Evolutionary conservation across 1,140 invertebrate species (phyloP).

Genomic region (Oreohelix idahoensis): DNA sequence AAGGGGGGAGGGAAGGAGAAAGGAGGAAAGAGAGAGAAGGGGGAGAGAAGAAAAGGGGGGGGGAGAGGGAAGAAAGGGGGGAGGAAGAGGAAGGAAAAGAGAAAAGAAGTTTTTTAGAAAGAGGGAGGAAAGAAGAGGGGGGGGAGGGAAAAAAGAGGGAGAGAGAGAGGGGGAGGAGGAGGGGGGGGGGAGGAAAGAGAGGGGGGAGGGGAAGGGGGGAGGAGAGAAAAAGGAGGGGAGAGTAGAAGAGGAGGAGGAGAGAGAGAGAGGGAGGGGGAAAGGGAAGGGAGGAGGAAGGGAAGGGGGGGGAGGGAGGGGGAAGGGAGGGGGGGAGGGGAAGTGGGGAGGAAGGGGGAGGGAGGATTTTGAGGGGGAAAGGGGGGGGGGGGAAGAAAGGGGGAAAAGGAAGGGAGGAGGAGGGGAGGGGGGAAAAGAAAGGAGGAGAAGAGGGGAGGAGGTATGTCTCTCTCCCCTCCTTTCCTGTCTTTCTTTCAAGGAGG

Average conservation of each 20-base stretch:
- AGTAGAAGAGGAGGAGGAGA: not conserved
- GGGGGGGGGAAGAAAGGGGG: no score
- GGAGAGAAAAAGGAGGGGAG: not conserved
- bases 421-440: not conserved
- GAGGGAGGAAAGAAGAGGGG: not conserved
- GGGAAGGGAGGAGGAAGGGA: not conserved
- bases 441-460: no score
- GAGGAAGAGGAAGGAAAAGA: not conserved
- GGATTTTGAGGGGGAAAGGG: no score
- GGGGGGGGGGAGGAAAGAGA: not conserved
- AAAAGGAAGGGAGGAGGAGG: not conserved
- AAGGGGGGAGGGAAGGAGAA: not conserved
- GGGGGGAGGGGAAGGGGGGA: not conserved
- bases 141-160: not conserved
- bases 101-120: not conserved
- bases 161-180: not conserved
- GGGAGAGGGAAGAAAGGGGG: not conserved
- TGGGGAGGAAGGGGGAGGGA: no score
- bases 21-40: not conserved
- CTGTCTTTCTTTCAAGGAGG: no score
- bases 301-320: constrained; percentile 3
- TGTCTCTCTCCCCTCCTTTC: no score
- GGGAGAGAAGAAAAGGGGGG: not conserved
- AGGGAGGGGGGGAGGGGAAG: not conserved
- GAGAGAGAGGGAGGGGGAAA: not conserved